Base-by-base conservation (phyloP, 2,888 invertebrate genomes). In the Platyscelio sp. region DNA sequence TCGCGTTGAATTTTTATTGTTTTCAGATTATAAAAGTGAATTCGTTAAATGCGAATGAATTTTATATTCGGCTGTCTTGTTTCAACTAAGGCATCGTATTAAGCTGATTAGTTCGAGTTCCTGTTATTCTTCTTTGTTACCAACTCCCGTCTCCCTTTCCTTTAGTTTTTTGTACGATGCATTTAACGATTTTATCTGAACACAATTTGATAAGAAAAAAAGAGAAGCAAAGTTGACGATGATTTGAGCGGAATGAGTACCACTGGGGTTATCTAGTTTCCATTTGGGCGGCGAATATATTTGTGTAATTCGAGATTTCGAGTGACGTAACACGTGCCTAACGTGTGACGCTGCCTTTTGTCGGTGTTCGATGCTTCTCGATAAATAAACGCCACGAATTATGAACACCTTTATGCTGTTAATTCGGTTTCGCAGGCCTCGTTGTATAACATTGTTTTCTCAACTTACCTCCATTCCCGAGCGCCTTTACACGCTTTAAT, bases 231-330 rank as follows among this genome's bases (percentile, higher is more conserved):
- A n/a, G n/a, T n/a, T n/a, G n/a, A n/a, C 11, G 33, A 33, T 33
- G 11, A 33, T 33, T 38, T 54, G 15, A 20, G 7, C 5, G 22
- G 33, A 6, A 56, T 81, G 81, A 78, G 78, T 78, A 43, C 6
- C 85, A 65, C 85, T 81, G 85, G 46, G 58, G 68, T 71, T 85
- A 81, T 81, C 85, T 85, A 85, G 85, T 81, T 85, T 82, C 75
- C 75, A 81, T 82, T 85, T 51, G 75, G 76, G 65, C 67, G 78
- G 81, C 82, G 78, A 75, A 65, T 65, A 82, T 67, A 75, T 78
- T 78, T 70, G 70, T 70, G 81, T 85, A 85, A 85, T 82, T 85
- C 71, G 82, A 82, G 85, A 85, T 85, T 82, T 75, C 75, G 81
- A 81, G 75, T 85, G 85, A 85, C 71, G 82, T 85, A 85, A 85